phyloP scores from a whole-genome alignment of 2,888 invertebrate genomes.

The Cerastis leucographa region DNA sequence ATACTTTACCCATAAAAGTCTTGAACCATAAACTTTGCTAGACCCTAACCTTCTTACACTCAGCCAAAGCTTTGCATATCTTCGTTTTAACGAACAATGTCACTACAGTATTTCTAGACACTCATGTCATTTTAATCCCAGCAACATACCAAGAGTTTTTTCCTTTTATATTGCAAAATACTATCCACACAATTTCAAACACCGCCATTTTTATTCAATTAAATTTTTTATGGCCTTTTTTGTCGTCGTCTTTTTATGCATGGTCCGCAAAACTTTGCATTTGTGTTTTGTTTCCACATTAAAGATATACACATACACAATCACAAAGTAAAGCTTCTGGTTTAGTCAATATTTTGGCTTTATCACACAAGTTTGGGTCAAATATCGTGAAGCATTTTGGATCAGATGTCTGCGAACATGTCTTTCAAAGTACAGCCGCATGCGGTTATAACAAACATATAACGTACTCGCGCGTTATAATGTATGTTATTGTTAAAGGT shows the following conservation, averaged over 20 bases:
- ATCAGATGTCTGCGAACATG: not conserved
- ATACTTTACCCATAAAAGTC: not conserved
- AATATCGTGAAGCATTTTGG: not conserved
- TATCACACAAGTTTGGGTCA: not conserved
- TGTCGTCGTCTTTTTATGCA: not conserved
- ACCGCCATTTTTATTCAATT: not conserved
- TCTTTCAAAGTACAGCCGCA: not conserved
- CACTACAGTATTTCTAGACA: not conserved
- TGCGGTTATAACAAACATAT: too few species aligned
- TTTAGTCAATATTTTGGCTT: not conserved
- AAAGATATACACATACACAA: not conserved
- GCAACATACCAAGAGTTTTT: not conserved
- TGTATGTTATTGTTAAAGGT: not conserved
- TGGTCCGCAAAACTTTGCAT: too few species aligned
- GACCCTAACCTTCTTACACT: not conserved
- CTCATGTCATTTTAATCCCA: not conserved
- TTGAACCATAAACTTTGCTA: slow-evolving; percentile 15
- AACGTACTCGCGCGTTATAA: not conserved
- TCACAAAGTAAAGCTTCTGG: not conserved
- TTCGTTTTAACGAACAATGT: slow-evolving; percentile 1
- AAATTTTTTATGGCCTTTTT: not conserved
- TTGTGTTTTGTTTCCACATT: not conserved
- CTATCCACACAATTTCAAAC: not conserved
- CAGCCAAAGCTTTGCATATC: slow-evolving; percentile 6
- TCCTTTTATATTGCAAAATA: not conserved